Evolutionary conservation across 1,140 invertebrate genomes (phyloP), one percentile per base, ranked within the genome.

Genomic region (Sipha flava): DNA sequence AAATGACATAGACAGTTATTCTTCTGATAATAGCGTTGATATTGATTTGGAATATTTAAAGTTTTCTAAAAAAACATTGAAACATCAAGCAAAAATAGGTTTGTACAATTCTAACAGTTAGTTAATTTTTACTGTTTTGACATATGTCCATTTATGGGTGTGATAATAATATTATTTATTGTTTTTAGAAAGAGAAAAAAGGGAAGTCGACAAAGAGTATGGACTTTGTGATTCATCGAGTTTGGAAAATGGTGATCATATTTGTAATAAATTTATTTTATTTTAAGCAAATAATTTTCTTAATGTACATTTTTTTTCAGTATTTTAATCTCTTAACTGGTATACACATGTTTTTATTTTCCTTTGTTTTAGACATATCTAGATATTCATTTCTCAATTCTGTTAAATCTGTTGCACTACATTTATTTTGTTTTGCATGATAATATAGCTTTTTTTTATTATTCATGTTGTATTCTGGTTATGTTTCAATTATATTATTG

Each of bases 11-110:
- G 18, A 52, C 34, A 31, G 0, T 7, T 52, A 18, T 3, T 54
- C 5, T 43, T 59, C 73, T 2, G 52, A 77, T 40, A 16, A 37
- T 3, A 77, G 73, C 6, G 34, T 26, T 57, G 73, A 77, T 57
- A 77, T 77, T 26, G 73, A 77, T 59, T 57, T 54, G 43, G 52
- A 77, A n/a, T 77, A 77, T 59, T 59, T 77, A 43, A 40, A 77
- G 0, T 77, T 77, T 59, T 77, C 52, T 5, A 59, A 40, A 77
- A 57, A 18, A 40, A 77, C 73, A 9, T 77, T 77, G 14, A 7
- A 77, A 43, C 73, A 77, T 43, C 73, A 77, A 57, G 21, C 57
- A 57, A 34, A 59, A 59, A 40, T 77, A 18, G 49, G 73, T 77
- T 9, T 54, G 34, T 77, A 59, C 1, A 3, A 5, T 6, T 68